Base-by-base conservation (phyloP, 1,140 invertebrate species). In the Chymomyza costata region DNA sequence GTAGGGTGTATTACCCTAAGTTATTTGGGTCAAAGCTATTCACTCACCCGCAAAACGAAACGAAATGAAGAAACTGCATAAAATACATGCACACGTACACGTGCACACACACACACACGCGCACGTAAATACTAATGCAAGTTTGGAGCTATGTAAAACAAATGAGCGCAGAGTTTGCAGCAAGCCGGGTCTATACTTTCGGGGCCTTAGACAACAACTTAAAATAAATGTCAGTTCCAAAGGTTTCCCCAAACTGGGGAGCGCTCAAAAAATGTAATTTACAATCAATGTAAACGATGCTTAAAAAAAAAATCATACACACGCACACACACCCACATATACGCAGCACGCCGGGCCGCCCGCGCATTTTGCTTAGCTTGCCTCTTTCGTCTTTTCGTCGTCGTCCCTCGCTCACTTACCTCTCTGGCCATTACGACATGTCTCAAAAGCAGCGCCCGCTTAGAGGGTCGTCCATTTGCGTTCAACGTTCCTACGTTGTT, bases 371-470 rank as follows among this genome's bases (percentile, higher is more conserved):
- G 38, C 47, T 16, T 31, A 61, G 61, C 47, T 49, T 45, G 43
- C 28, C 32, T 56, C 64, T 44, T 32, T n/a, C n/a, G n/a, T n/a
- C n/a, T n/a, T n/a, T n/a, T n/a, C n/a, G n/a, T n/a, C n/a, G n/a
- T n/a, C n/a, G n/a, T n/a, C n/a, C n/a, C n/a, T n/a, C n/a, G 37
- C 37, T 57, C 59, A 66, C 84, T 85, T 86, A 89, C 88, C 88
- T 89, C 88, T 89, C 88, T 88, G 87, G 88, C 88, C 88, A 89
- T 89, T 88, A 89, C 88, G 87, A 88, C 88, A 89, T 86, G 87
- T 84, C 87, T 87, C 86, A 85, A 56, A 80, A 76, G 68, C 74
- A 63, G 53, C 55, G 64, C 66, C 76, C 70, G 58, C 65, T 71
- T 59, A 74, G 65, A 82, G 82, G 69, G 68, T 71, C 82, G 78